Evolutionary conservation across 2,888 invertebrate genomes (phyloP).

Genomic region (Orthosia gracilis): DNA sequence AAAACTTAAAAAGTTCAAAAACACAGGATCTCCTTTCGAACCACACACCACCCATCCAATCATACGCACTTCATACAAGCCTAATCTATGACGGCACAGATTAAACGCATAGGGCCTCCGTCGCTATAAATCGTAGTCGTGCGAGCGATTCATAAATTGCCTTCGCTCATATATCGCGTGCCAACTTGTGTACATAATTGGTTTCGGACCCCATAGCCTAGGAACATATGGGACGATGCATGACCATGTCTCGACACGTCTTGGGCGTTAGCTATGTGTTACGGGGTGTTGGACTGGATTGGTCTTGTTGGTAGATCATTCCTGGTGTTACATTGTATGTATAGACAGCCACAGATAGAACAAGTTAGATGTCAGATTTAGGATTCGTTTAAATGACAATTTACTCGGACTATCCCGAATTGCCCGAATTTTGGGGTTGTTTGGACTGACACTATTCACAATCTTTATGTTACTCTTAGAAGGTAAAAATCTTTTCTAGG

Average conservation of each 20-base stretch:
- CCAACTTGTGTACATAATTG: constrained; percentile 84
- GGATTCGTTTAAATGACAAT: background rate
- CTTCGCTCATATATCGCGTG: constrained; percentile 77
- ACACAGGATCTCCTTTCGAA: background rate
- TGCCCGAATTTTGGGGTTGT: background rate
- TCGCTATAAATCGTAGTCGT: constrained; percentile 58
- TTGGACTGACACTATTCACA: background rate
- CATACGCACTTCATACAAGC: constrained; percentile 1
- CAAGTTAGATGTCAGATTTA: background rate
- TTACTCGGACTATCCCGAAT: background rate
- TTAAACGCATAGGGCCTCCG: constrained; percentile 53
- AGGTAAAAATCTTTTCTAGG: too few relatives aligned
- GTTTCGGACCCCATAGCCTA: constrained; percentile 74
- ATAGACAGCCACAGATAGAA: background rate
- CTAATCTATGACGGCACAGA: constrained; percentile 53
- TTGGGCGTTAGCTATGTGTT: constrained; percentile 29
- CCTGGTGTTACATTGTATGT: background rate
- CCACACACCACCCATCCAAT: background rate
- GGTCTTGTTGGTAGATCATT: background rate
- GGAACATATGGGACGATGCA: constrained; percentile 63
- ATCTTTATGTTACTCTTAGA: too few relatives aligned
- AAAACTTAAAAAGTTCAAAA: too few relatives aligned
- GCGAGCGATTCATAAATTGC: constrained; percentile 72
- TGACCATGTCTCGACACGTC: constrained; percentile 45
- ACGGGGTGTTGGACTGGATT: background rate